Evolutionary conservation across 2,113 vertebrate species (phyloP), one percentile per base, ranked within the genome.

Genomic region (Rhynchopsitta pachyrhyncha): DNA sequence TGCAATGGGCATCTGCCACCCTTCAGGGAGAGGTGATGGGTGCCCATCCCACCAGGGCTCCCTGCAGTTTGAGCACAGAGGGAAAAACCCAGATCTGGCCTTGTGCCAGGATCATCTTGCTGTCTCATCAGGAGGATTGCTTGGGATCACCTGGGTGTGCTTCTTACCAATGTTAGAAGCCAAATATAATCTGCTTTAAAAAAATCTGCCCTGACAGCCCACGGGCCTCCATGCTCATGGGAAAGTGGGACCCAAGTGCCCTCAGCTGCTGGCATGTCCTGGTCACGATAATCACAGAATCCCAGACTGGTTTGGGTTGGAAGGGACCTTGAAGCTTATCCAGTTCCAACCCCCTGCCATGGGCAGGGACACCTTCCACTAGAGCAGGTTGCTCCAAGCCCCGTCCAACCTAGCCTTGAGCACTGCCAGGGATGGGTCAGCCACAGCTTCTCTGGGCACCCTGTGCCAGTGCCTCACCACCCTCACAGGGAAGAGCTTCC

Each of bases 141-240:
- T 4, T 4, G 4, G 52, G n/a, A 50, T 82, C 44, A 46, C 49
- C 28, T 70, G 42, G 52, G 28, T 37, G 75, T 80, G 28, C 53
- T 74, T 55, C 63, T 90, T 60, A 17, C 37, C 1, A 3, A 22
- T 35, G 22, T 86, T 70, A 59, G 39, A 76, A 90, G 25, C 29
- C 15, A 47, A 86, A 82, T 52, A 52, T 33, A 31, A 35, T 41
- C 81, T 70, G n/a, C 44, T 93, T 82, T 62, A 52, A 55, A 46
- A 50, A 77, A 46, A 28, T 35, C 44, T 81, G 14, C 25, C 41
- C 31, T 33, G 41, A 27, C 39, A n/a, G 47, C 42, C 80, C 27
- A 28, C 27, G 5, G 50, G 25, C 50, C 50, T 52, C 50, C 0
- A 2, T 1, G 0, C 50, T 27, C 27, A 16, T 52, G 50, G 25